A percentile compares a stretch with the other conserved stretches of the same genome.
phyloP scores from a whole-genome alignment of 2,113 vertebrate genomes.

The Ariopsis seemanni region DNA sequence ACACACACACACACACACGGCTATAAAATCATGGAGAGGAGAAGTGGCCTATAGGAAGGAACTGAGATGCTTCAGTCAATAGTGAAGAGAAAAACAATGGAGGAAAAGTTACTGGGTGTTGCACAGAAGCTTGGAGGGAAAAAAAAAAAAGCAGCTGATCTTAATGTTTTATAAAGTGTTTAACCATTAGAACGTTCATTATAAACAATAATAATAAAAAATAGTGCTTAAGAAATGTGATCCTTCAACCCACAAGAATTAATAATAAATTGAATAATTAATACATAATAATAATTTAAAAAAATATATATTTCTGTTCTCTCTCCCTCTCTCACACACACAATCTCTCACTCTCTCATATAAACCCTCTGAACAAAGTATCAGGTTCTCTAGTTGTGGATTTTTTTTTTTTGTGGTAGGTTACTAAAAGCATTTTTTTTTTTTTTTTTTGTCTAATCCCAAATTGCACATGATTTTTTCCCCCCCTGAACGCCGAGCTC shows the following conservation, averaged over 20 bases:
- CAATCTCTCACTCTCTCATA: conserved; percentile 50
- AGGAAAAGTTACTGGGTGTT: conserved; percentile 49
- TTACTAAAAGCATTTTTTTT: conserved; percentile 78
- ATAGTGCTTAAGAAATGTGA: conserved; percentile 63
- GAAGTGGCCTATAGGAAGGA: conserved; percentile 70
- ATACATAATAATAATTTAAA: conserved; percentile 56
- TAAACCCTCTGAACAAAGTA: conserved; percentile 75
- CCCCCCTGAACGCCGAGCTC: conserved; percentile 79
- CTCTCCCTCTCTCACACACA: conserved; percentile 48
- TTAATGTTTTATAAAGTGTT: neutral
- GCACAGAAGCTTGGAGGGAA: conserved; percentile 32
- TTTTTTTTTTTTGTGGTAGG: conserved; percentile 52
- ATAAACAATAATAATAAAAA: conserved; percentile 57
- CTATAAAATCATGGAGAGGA: conserved; percentile 78
- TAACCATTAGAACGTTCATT: neutral
- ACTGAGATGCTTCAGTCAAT: conserved; percentile 80
- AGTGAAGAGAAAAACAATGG: conserved; percentile 42
- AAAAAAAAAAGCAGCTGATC: neutral
- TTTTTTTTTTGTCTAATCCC: conserved; percentile 81
- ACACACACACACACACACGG: conserved; percentile 71
- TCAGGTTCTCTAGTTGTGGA: conserved; percentile 81
- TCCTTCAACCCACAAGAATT: conserved; percentile 52
- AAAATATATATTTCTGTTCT: conserved; percentile 11
- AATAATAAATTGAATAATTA: conserved; percentile 18
- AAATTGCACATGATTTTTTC: conserved; percentile 82